These are phyloP conservation scores for Myxocyprinus asiaticus DNA, from an alignment of 2,113 vertebrate genomes.

Conservation along the genomic window DNA sequence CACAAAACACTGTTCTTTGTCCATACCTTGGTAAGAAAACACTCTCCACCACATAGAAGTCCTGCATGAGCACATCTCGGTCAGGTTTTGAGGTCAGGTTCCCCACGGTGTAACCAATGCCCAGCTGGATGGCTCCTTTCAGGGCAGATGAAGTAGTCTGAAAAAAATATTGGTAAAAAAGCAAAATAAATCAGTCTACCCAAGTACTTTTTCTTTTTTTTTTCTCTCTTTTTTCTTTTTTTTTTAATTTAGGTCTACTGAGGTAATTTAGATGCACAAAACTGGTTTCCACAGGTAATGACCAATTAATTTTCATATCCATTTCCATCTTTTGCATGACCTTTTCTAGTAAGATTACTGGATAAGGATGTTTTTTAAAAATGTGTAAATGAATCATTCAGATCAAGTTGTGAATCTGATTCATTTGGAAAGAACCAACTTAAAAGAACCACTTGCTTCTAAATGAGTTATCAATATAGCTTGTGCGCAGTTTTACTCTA, in stretches of 20 bases:
- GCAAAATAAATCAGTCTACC: slow-evolving; percentile 1
- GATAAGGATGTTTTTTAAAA: too few species aligned
- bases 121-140: slow-evolving; percentile 95
- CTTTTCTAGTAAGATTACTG: too few species aligned
- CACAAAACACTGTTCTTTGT: too few species aligned
- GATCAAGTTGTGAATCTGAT: too few species aligned
- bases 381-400: too few species aligned
- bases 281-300: too few species aligned
- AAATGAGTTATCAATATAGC: too few species aligned
- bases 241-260: not conserved
- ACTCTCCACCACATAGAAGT: slow-evolving; percentile 98
- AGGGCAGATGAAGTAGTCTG: slow-evolving; percentile 95
- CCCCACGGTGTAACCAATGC: slow-evolving; percentile 96
- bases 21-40: slow-evolving; percentile 93
- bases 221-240: not conserved
- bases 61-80: slow-evolving; percentile 98
- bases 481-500: too few species aligned
- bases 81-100: slow-evolving; percentile 96
- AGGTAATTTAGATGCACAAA: not conserved
- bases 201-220: not conserved
- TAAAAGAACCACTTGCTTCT: too few species aligned
- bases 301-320: too few species aligned
- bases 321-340: too few species aligned
- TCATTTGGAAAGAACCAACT: too few species aligned
- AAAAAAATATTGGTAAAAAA: not conserved